Percentiles rank a stretch among this genome's conserved stretches.
Evolutionary conservation across 2,888 invertebrate species (phyloP).

Genomic region (Ophion obscuratus): DNA sequence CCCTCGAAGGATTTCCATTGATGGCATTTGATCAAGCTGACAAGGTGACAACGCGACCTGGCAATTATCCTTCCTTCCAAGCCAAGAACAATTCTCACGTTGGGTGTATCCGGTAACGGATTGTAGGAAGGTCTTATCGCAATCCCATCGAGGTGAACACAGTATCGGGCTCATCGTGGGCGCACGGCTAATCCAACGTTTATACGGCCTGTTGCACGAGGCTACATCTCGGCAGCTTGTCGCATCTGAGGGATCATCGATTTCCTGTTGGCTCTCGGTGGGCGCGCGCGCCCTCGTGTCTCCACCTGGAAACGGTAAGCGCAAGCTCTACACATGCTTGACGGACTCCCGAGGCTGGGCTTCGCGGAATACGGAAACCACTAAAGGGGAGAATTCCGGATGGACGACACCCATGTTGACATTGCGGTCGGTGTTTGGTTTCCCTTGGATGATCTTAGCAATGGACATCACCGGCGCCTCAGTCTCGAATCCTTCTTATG

Average conservation of each 20-base stretch:
- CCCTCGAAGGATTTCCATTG: too few species aligned
- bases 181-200: conserved; percentile 41
- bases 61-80: not conserved
- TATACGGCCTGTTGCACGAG: conserved; percentile 50
- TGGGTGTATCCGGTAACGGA: conserved; percentile 26
- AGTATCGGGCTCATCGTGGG: not conserved
- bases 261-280: conserved; percentile 42
- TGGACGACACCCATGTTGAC: conserved; percentile 14
- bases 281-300: conserved; percentile 4
- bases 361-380: not conserved
- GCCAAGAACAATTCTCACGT: conserved; percentile 1
- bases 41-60: not conserved
- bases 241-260: conserved; percentile 40
- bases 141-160: conserved; percentile 8
- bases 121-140: conserved; percentile 18
- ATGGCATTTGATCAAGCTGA: not conserved
- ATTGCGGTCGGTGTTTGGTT: not conserved
- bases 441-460: too few species aligned
- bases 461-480: too few species aligned
- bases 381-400: conserved; percentile 16
- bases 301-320: not conserved
- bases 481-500: too few species aligned
- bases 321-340: conserved; percentile 34
- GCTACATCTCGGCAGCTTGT: conserved; percentile 38
- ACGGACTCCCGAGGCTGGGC: conserved; percentile 18